These are phyloP conservation scores for Tinamus guttatus DNA, from an alignment of 2,113 vertebrate species.

Conservation along the genomic window DNA sequence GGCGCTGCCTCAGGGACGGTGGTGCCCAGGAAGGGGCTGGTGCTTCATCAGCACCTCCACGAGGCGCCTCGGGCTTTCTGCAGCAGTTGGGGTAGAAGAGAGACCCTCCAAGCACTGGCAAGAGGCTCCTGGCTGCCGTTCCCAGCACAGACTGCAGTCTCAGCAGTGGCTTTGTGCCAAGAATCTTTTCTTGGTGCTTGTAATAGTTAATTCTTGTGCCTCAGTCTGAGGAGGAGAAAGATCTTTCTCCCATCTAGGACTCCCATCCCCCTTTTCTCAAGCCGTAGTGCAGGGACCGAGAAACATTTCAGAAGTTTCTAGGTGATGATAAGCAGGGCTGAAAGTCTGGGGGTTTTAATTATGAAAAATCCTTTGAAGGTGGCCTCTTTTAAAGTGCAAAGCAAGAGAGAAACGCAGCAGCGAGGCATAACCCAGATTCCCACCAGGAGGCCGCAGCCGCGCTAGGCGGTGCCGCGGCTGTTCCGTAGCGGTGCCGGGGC, in stretches of 20 bases:
- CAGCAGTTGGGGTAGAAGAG: neutral
- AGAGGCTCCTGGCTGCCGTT: neutral
- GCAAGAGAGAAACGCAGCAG: slow-evolving; percentile 31
- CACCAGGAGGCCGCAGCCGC: neutral
- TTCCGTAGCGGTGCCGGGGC: neutral
- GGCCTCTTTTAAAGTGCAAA: slow-evolving; percentile 62
- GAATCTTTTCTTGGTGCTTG: rapidly evolving
- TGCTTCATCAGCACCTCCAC: rapidly evolving
- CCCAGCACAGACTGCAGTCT: neutral
- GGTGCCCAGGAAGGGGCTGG: neutral
- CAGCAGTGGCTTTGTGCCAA: neutral
- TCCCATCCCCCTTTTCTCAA: slow-evolving; percentile 26
- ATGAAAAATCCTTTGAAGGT: slow-evolving; percentile 66
- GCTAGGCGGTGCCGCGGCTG: neutral
- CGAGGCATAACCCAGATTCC: slow-evolving; percentile 59
- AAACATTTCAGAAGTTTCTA: slow-evolving; percentile 26
- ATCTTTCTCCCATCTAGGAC: neutral
- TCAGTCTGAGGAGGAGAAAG: neutral
- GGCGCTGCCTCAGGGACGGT: rapidly evolving
- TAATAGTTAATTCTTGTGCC: neutral
- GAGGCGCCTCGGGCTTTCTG: neutral
- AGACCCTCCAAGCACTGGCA: neutral
- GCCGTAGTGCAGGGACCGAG: neutral
- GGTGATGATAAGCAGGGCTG: slow-evolving; percentile 45
- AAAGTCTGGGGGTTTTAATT: slow-evolving; percentile 17